These are phyloP conservation scores for Leucophenga montana DNA, from an alignment of 2,888 invertebrate species.

Conservation along the genomic window DNA sequence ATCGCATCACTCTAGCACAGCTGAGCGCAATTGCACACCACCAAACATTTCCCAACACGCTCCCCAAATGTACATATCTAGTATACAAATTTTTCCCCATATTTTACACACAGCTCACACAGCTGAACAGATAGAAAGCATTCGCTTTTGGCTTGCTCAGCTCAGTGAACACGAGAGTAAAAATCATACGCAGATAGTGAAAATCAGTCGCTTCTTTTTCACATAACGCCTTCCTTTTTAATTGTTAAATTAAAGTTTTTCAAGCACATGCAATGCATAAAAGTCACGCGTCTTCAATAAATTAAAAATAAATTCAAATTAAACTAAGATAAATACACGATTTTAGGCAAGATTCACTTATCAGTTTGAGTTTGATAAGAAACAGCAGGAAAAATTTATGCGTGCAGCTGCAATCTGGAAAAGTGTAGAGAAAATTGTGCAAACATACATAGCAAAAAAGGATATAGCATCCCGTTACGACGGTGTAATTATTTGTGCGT, in stretches of 20 bases:
- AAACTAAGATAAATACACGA: background rate
- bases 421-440: constrained; percentile 4
- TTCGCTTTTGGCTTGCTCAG: background rate
- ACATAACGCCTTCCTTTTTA: constrained; percentile 55
- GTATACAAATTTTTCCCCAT: constrained; percentile 12
- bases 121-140: constrained; percentile 7
- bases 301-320: background rate
- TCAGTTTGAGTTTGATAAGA: constrained; percentile 11
- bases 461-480: background rate
- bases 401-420: background rate
- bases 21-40: background rate
- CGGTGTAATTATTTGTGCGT: no score
- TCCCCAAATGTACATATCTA: background rate
- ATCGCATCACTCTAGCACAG: constrained; percentile 2
- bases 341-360: constrained; percentile 6
- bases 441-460: background rate
- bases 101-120: background rate
- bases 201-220: constrained; percentile 65
- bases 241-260: constrained; percentile 54
- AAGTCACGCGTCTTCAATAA: no score
- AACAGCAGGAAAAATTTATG: background rate
- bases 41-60: background rate
- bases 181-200: constrained; percentile 55
- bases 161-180: constrained; percentile 45
- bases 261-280: background rate